Percentiles rank a stretch among this genome's conserved stretches.
Conservation (phyloP, 2,888 invertebrate species). For the Metopia argyrocephala region DNA sequence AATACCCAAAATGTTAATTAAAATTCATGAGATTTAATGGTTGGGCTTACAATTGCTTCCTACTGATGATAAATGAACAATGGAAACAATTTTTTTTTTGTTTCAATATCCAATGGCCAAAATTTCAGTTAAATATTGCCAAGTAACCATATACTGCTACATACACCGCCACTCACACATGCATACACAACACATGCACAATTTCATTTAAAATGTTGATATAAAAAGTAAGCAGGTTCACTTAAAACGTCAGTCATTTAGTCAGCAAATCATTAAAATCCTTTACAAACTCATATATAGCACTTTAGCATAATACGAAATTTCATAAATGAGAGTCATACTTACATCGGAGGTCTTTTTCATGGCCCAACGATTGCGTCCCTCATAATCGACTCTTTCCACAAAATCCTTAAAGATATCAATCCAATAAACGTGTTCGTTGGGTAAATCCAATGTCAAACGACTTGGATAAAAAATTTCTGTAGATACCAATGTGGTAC, state of each 20-base stretch:
- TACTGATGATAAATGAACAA: conserved; percentile 45
- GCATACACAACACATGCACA: neutral
- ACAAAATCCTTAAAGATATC: conserved; percentile 89
- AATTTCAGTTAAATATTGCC: conserved; percentile 24
- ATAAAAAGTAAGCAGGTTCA: neutral
- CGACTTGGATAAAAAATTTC: conserved; percentile 89
- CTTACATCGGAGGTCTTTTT: conserved; percentile 75
- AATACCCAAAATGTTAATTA: conserved; percentile 55
- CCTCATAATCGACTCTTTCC: conserved; percentile 88
- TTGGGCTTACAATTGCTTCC: conserved; percentile 18
- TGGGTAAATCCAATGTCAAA: conserved; percentile 85
- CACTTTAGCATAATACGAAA: too few relatives aligned
- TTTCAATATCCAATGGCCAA: conserved; percentile 30
- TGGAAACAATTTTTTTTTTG: conserved; percentile 30
- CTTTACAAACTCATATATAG: neutral
- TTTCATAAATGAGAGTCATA: too few relatives aligned
- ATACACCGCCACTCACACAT: too few relatives aligned
- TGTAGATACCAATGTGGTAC: conserved; percentile 81
- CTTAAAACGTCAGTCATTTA: neutral
- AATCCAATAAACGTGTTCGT: conserved; percentile 87
- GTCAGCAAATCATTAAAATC: neutral
- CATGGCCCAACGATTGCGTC: conserved; percentile 81
- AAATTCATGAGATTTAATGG: conserved; percentile 50
- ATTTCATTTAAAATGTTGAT: neutral
- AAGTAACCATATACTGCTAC: conserved; percentile 20